phyloP scores from a whole-genome alignment of 1,140 invertebrate species.

The Reticulitermes speratus region DNA sequence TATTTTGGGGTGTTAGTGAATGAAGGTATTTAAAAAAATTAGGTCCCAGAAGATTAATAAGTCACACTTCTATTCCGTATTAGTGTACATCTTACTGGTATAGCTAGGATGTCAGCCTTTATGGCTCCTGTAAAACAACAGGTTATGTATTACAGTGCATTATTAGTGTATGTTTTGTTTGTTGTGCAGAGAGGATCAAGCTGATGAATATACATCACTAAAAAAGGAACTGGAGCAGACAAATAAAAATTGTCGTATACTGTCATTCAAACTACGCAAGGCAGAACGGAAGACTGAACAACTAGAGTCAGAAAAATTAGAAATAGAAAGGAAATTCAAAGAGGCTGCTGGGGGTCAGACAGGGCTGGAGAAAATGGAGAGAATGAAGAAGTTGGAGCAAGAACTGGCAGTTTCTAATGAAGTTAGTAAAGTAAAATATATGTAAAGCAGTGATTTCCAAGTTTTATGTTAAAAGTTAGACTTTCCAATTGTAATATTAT shows the following conservation, averaged over 20 bases:
- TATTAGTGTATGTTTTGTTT: not conserved
- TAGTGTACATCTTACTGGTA: too few relatives aligned
- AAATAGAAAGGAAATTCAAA: conserved; percentile 66
- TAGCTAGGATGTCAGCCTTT: too few relatives aligned
- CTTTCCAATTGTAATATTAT: not conserved
- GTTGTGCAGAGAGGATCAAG: conserved; percentile 85
- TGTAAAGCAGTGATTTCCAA: not conserved
- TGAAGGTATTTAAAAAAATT: too few relatives aligned
- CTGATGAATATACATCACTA: conserved; percentile 92
- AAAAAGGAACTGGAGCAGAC: conserved; percentile 91
- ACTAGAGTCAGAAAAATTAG: conserved; percentile 79
- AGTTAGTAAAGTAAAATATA: conserved; percentile 48
- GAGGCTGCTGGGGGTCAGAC: conserved; percentile 59
- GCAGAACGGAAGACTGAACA: conserved; percentile 88
- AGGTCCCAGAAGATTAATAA: too few relatives aligned
- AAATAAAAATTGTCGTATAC: conserved; percentile 97
- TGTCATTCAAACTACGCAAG: conserved; percentile 98
- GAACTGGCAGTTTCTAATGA: conserved; percentile 83
- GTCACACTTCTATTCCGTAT: too few relatives aligned
- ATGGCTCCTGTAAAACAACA: too few relatives aligned
- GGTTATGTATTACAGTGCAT: not conserved
- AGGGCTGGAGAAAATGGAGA: conserved; percentile 59
- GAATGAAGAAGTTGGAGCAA: conserved; percentile 76
- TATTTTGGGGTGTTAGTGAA: too few relatives aligned
- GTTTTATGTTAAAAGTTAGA: not conserved